Percentiles rank a stretch among this genome's conserved stretches.
phyloP scores from a whole-genome alignment of 2,888 invertebrate genomes.

The Limnephilus rhombicus region DNA sequence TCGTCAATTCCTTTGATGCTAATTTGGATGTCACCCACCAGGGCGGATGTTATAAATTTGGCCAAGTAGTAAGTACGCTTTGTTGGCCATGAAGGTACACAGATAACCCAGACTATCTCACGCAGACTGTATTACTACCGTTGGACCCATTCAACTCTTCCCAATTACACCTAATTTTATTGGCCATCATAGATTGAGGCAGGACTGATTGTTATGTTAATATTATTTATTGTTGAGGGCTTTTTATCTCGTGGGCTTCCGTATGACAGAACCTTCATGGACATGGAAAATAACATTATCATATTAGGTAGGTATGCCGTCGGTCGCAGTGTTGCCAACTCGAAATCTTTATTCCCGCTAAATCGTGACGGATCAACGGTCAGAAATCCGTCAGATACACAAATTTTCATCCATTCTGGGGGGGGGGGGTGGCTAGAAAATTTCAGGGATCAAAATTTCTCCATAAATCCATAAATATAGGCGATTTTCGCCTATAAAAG shows the following conservation, averaged over 20 bases:
- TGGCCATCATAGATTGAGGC: neutral
- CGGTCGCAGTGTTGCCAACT: too few relatives aligned
- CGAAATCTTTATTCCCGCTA: too few relatives aligned
- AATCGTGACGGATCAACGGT: too few relatives aligned
- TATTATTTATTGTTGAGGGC: neutral
- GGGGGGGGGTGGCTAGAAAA: too few relatives aligned
- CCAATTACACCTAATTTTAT: neutral
- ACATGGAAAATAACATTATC: too few relatives aligned
- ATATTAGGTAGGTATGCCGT: too few relatives aligned
- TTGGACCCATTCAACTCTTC: neutral
- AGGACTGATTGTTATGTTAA: neutral
- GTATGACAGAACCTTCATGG: too few relatives aligned
- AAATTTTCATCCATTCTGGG: too few relatives aligned
- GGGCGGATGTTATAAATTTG: constrained; percentile 30
- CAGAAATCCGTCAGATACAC: too few relatives aligned
- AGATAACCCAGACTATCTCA: neutral
- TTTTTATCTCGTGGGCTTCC: neutral
- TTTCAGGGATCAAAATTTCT: too few relatives aligned
- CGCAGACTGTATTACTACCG: neutral
- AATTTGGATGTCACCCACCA: constrained; percentile 22
- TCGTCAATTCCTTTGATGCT: constrained; percentile 9
- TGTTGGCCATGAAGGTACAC: neutral
- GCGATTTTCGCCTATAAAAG: too few relatives aligned
- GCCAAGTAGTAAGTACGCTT: neutral
- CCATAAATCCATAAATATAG: too few relatives aligned